Evolutionary conservation across 2,888 invertebrate species (phyloP), one percentile per base, ranked within the genome.

Genomic region (Drosophila macrospina): DNA sequence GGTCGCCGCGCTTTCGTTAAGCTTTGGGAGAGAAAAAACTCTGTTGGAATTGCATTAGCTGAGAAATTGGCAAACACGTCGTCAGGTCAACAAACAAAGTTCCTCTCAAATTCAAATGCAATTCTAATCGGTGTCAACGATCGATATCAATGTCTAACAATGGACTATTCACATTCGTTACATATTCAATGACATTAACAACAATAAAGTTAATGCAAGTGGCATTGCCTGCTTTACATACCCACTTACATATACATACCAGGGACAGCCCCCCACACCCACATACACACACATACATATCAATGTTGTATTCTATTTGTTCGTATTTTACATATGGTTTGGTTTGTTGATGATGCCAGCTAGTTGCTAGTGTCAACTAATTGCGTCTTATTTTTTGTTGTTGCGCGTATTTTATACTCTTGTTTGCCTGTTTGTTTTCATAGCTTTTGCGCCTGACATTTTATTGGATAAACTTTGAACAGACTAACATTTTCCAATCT

Each of bases 361-460:
- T 59, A 55, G 20, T 45, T 59, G 56, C 36, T 45, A 44, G 55
- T 76, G 67, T 65, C 60, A 72, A 71, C 77, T 72, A 83, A 86
- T 82, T 82, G 86, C 81, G 81, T 82, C 84, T 86, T 86, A 82
- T 41, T 82, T 80, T 36, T 76, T 76, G 41, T 62, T 75, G 51
- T 56, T 44, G 56, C 67, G 48, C 30, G 52, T 48, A 74, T 57
- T 65, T 62, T 16, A 54, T 54, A 57, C 39, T 42, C 32, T 64
- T 48, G 16, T 56, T 48, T 52, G 42, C 39, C 36, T 55, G 28
- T 52, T 39, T 64, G 59, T 50, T 63, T 68, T 42, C 32, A 76
- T 76, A 71, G 74, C 57, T 74, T 67, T 32, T 34, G 48, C 45
- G 28, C 32, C 62, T 44, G 50, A 56, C 28, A 15, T 47, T 32